phyloP scores from a whole-genome alignment of 2,797 vertebrate genomes.

The Danio choprae region DNA sequence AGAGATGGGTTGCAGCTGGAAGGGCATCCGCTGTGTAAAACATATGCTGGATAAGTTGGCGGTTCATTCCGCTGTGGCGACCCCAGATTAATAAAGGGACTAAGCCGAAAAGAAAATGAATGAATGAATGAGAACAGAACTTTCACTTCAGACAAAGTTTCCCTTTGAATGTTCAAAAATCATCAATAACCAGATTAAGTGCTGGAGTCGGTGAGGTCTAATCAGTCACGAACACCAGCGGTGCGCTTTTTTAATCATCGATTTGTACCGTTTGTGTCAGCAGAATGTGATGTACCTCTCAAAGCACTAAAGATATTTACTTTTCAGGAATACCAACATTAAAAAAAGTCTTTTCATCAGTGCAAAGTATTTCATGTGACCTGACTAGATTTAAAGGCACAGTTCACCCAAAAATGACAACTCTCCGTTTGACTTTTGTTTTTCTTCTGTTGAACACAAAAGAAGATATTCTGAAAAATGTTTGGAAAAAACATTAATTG shows the following conservation, averaged over 20 bases:
- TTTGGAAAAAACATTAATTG: no score
- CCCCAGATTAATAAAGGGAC: no score
- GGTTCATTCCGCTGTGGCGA: no score
- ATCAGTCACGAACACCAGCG: not conserved
- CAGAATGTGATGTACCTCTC: conserved; percentile 9
- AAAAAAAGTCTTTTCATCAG: not conserved
- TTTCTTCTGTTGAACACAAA: no score
- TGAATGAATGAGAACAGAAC: not conserved
- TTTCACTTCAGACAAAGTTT: not conserved
- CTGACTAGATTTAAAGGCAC: not conserved
- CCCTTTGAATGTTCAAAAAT: conserved; percentile 1
- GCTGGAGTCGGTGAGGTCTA: not conserved
- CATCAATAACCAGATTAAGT: conserved; percentile 7
- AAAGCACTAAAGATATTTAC: not conserved
- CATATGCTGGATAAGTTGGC: no score
- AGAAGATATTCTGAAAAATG: no score
- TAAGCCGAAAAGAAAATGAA: no score
- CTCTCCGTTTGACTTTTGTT: no score
- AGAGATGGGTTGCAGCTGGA: no score
- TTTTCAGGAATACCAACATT: not conserved
- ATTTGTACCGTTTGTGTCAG: conserved; percentile 13
- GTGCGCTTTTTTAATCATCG: not conserved
- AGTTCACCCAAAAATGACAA: not conserved
- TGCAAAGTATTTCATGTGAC: not conserved
- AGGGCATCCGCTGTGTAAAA: no score